phyloP scores from a whole-genome alignment of 1,140 invertebrate genomes.

The Saccostrea cuccullata region DNA sequence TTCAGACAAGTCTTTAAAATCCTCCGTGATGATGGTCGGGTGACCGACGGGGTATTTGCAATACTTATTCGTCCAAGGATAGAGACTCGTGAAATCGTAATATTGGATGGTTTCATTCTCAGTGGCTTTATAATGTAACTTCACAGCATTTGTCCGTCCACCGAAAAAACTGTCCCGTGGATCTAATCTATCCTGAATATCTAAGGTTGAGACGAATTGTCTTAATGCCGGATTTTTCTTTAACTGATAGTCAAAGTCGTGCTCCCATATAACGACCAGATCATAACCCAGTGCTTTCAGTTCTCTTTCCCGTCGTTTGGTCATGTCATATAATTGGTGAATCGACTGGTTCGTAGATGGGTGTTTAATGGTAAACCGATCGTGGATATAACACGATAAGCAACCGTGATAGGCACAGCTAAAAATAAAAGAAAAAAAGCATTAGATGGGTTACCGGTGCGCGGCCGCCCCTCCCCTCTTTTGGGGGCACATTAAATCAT shows the following conservation, averaged over 20 bases:
- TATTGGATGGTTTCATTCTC: constrained; percentile 74
- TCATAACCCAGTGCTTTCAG: constrained; percentile 45
- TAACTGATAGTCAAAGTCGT: constrained; percentile 1
- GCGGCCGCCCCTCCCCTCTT: neutral
- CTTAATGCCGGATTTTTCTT: neutral
- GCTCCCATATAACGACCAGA: constrained; percentile 44
- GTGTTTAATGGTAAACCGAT: constrained; percentile 32
- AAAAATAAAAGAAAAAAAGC: too few relatives aligned
- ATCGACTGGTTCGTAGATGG: constrained; percentile 53
- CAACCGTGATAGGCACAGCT: constrained; percentile 65
- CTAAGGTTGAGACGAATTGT: too few relatives aligned
- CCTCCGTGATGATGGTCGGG: constrained; percentile 70
- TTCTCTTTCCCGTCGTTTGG: constrained; percentile 44
- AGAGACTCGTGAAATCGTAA: constrained; percentile 59
- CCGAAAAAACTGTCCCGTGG: constrained; percentile 74
- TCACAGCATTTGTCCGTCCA: constrained; percentile 73
- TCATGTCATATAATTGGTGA: constrained; percentile 53
- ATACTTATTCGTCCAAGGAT: constrained; percentile 65
- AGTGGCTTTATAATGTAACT: constrained; percentile 63
- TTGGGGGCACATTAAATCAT: neutral
- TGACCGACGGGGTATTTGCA: constrained; percentile 74
- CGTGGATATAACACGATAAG: constrained; percentile 53
- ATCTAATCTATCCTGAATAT: constrained; percentile 48
- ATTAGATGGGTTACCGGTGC: neutral
- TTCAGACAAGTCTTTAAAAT: constrained; percentile 54